phyloP scores from a whole-genome alignment of 2,888 invertebrate genomes.

The Synanthedon vespiformis region DNA sequence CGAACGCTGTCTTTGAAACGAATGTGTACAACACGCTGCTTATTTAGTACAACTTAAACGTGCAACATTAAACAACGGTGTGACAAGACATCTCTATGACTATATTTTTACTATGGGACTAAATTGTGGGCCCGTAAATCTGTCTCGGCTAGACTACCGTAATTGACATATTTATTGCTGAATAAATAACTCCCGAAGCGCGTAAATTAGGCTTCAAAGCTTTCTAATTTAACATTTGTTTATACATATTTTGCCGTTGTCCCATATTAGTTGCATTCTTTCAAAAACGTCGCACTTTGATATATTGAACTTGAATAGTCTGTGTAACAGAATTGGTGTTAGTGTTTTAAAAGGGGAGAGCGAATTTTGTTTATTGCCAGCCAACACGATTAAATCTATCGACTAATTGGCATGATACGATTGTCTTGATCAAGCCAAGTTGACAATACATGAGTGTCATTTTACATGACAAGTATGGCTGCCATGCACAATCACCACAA shows the following conservation, averaged over 20 bases:
- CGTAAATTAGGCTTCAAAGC: constrained; percentile 39
- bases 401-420: too few species aligned
- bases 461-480: too few species aligned
- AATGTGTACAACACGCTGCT: neutral
- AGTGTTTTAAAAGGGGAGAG: too few species aligned
- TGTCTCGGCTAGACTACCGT: constrained; percentile 29
- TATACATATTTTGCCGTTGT: constrained; percentile 15
- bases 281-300: neutral
- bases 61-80: constrained; percentile 4
- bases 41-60: neutral
- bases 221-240: constrained; percentile 32
- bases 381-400: too few species aligned
- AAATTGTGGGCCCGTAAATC: constrained; percentile 26
- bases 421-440: too few species aligned
- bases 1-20: neutral
- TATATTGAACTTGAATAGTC: too few species aligned
- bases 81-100: constrained; percentile 8
- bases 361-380: too few species aligned
- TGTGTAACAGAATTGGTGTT: too few species aligned
- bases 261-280: constrained; percentile 15
- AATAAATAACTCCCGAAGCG: constrained; percentile 38
- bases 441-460: too few species aligned
- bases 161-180: constrained; percentile 51
- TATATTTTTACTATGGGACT: constrained; percentile 14
- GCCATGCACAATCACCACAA: too few species aligned